Evolutionary conservation across 2,797 vertebrate species (phyloP), one percentile per base, ranked within the genome.

Genomic region (Setipinna tenuifilis): DNA sequence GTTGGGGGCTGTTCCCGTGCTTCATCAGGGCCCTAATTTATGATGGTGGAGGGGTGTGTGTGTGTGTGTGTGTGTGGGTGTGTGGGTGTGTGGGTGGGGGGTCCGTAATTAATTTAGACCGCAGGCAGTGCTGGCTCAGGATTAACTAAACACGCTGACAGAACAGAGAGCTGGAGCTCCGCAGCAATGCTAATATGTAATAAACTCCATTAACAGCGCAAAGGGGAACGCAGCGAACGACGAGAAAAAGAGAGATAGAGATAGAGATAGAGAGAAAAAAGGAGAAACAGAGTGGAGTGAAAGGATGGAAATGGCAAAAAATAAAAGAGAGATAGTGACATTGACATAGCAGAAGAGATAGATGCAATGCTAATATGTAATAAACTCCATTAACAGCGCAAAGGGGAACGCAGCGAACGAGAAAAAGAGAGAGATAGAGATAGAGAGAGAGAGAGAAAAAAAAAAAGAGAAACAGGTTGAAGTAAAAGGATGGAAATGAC

Each of bases 101-200:
- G 87, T 2, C 85, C 86, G 92, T 91, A 93, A 92, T 92, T 91
- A 91, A 91, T 90, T 68, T 88, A 86, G 83, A 90, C 90, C 89
- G 57, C 46, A 16, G 84, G 92, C 90, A 54, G 71, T 87, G 35
- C 82, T 88, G 87, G 89, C 83, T 83, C 62, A 3, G 71, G 50
- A 90, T 91, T 91, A 90, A 85, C 90, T 91, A 91, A 92, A 91
- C 88, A 93, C 88, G 87, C 84, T 88, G 54, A 59, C 71, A 85
- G 84, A 48, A n/a, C n/a, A n/a, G n/a, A n/a, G n/a, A n/a, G n/a
- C n/a, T n/a, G n/a, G 46, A 90, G 87, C 86, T 25, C 84, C 82
- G 83, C 81, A 62, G 61, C 83, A 89, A 82, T 88, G 80, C 86
- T 89, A 89, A 91, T 90, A 88, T 88, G 82, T 85, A 81, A 82